phyloP scores from a whole-genome alignment of 2,113 vertebrate species.

The Calyptomena viridis region DNA sequence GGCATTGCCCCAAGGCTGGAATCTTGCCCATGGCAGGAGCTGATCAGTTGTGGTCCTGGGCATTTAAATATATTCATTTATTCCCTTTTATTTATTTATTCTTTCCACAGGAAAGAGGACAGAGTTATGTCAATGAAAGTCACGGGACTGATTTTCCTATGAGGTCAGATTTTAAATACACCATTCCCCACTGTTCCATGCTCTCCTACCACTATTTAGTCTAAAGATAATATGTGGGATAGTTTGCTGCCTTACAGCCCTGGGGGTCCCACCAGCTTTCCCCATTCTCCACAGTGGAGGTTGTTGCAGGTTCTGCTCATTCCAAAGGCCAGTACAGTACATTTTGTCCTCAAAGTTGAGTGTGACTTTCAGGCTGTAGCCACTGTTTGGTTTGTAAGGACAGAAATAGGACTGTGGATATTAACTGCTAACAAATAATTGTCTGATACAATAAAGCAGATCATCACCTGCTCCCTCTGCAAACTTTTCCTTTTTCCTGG shows the following conservation, averaged over 20 bases:
- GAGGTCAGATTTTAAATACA: background rate
- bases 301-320: background rate
- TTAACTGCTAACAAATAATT: constrained; percentile 49
- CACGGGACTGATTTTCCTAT: background rate
- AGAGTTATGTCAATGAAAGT: rapidly evolving
- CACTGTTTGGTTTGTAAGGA: constrained; percentile 12
- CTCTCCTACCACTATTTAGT: background rate
- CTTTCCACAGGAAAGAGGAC: background rate
- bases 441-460: constrained; percentile 43
- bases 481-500: background rate
- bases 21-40: background rate
- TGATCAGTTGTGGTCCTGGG: background rate
- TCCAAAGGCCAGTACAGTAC: background rate
- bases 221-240: background rate
- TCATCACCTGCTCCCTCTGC: constrained; percentile 37
- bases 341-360: background rate
- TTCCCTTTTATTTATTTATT: background rate
- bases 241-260: background rate
- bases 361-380: background rate
- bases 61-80: background rate
- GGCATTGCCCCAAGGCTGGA: background rate
- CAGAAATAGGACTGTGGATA: constrained; percentile 25
- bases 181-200: too few relatives aligned
- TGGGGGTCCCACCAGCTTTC: background rate
- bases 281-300: background rate